Conservation (phyloP, 2,797 vertebrate species). For the Brachyrhaphis roseni region DNA sequence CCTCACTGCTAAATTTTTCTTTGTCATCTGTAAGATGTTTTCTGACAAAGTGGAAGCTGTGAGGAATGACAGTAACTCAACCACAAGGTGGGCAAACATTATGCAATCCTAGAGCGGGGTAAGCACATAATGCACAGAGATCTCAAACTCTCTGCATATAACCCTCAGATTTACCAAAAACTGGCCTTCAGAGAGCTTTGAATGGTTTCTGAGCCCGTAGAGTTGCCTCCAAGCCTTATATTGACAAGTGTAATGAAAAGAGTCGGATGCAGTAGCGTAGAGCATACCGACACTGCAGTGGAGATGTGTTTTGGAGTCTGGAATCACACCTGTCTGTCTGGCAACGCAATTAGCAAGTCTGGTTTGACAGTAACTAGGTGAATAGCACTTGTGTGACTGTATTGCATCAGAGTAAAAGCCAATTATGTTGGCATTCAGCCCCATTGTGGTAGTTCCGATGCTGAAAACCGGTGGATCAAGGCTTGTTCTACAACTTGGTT, state of each 20-base stretch:
- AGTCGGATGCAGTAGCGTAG: neutral
- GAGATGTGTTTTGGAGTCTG: neutral
- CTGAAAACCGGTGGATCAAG: neutral
- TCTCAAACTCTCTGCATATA: neutral
- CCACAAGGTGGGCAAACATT: neutral
- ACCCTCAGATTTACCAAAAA: neutral
- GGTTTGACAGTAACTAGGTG: neutral
- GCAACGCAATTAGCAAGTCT: neutral
- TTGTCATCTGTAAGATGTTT: neutral
- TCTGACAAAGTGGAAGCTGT: neutral
- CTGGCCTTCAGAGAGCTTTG: neutral
- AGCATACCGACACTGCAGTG: neutral
- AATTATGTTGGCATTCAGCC: neutral
- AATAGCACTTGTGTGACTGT: neutral
- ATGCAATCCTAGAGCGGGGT: neutral
- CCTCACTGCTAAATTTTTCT: neutral
- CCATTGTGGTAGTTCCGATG: neutral
- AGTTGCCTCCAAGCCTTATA: neutral
- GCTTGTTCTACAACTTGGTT: neutral
- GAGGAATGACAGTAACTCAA: neutral
- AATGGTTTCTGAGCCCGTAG: neutral
- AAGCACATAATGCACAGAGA: neutral
- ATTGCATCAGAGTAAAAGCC: neutral
- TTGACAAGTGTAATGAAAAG: neutral
- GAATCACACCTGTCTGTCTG: neutral